Evolutionary conservation across 1,140 invertebrate species (phyloP).

Genomic region (Nylanderia fulva): DNA sequence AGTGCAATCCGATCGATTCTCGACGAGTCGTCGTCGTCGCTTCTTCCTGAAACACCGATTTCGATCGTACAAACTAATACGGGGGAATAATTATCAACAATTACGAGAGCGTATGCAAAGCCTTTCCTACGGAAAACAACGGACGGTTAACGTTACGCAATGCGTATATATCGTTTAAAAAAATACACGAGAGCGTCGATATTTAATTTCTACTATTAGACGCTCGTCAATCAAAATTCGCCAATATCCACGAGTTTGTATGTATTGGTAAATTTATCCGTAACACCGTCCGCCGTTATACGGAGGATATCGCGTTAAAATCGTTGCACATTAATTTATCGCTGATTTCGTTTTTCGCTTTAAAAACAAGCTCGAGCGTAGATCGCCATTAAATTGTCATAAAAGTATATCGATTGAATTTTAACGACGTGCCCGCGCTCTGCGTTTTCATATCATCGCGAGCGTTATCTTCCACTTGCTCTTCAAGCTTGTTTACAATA

Average conservation of each 20-base stretch:
- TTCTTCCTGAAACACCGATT: constrained; percentile 26
- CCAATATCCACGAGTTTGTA: constrained; percentile 44
- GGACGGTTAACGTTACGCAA: constrained; percentile 31
- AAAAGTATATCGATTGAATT: constrained; percentile 63
- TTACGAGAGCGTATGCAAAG: constrained; percentile 6
- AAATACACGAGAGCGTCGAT: constrained; percentile 18
- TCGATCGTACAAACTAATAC: constrained; percentile 21
- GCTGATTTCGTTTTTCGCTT: constrained; percentile 55
- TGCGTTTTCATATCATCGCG: constrained; percentile 39
- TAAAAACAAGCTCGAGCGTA: constrained; percentile 48
- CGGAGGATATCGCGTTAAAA: constrained; percentile 52
- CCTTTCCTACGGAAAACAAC: constrained; percentile 21
- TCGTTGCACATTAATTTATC: constrained; percentile 58
- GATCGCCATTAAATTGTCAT: constrained; percentile 61
- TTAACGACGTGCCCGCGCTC: constrained; percentile 35
- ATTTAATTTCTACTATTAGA: constrained; percentile 54
- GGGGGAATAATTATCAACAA: constrained; percentile 39
- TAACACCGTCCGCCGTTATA: constrained; percentile 30
- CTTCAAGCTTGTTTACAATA: constrained; percentile 49
- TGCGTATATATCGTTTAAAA: constrained; percentile 30
- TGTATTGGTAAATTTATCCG: constrained; percentile 44
- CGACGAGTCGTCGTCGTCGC: background rate
- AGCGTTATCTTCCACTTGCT: constrained; percentile 38
- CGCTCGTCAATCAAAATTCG: constrained; percentile 39
- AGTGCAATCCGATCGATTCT: background rate